A percentile compares a stretch with the other conserved stretches of the same genome.
Evolutionary conservation across 1,140 invertebrate genomes (phyloP).

Genomic region (Tetragnatha versicolor): DNA sequence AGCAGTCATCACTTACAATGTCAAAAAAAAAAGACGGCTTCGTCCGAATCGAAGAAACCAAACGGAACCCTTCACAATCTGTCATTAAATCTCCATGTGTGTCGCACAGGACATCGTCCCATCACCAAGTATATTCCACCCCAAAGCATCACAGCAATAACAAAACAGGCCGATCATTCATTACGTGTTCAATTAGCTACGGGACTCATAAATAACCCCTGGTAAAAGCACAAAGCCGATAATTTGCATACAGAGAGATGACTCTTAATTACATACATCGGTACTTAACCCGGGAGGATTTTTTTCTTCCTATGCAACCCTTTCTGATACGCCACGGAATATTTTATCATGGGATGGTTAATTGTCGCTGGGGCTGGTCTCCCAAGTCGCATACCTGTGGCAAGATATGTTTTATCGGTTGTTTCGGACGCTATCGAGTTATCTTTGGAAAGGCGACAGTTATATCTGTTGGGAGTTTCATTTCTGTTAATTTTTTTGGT

Average conservation of each 20-base stretch:
- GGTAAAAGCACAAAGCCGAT: slow-evolving; percentile 21
- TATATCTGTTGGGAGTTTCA: too few relatives aligned
- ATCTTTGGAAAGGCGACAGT: too few relatives aligned
- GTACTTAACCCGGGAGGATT: neutral
- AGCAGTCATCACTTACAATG: too few relatives aligned
- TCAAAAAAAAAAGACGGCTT: too few relatives aligned
- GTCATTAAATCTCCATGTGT: too few relatives aligned
- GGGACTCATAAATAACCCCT: slow-evolving; percentile 11
- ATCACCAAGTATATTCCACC: too few relatives aligned
- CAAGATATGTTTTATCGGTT: neutral
- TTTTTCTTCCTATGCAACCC: neutral
- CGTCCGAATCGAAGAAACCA: too few relatives aligned
- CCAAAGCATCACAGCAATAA: too few relatives aligned
- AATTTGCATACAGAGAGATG: slow-evolving; percentile 44
- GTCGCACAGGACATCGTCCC: too few relatives aligned
- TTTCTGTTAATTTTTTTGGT: too few relatives aligned
- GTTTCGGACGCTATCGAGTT: neutral
- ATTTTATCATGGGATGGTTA: neutral
- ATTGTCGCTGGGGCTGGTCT: neutral
- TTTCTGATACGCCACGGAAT: neutral
- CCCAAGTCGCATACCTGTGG: neutral
- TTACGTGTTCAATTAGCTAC: neutral
- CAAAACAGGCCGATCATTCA: too few relatives aligned
- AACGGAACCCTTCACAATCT: too few relatives aligned
- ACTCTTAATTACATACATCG: slow-evolving; percentile 32